Evolutionary conservation across 2,888 invertebrate species (phyloP), one percentile per base, ranked within the genome.

Genomic region (Alloplasta piceator): DNA sequence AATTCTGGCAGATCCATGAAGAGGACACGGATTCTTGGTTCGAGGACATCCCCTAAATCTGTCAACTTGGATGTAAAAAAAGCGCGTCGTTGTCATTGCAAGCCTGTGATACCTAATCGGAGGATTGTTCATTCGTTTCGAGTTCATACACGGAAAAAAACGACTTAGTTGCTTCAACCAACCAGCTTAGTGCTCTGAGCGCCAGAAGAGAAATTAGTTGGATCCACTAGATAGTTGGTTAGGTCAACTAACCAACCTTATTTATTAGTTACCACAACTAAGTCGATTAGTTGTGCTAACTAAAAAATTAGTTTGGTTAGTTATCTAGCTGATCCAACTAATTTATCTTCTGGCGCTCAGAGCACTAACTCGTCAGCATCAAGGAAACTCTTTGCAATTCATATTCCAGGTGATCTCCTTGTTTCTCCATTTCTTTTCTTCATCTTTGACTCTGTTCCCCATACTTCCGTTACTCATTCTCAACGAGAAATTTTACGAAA

Each of bases 401-500:
- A 52, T 76, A 52, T 61, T 76, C 41, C 55, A 61, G 68, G 36
- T 67, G 61, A 48, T 71, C 76, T 77, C 72, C 71, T 74, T 75
- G 61, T 81, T 77, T 26, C 66, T 63, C 14, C 10, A 16, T 9
- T 16, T 26, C 38, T 12, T 41, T 70, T 16, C 48, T 41, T 39
- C 61, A 26, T 36, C 5, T 9, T 46, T 16, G 64, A 63, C 68
- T 26, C 26, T 26, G 26, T 26, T 26, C 26, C 3, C 26, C 26
- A 26, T 26, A 52, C 26, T 67, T 56, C 67, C 70, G 76, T 85
- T 85, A 86, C 84, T 83, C 86, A 85, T 55, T 52, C 52, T 41
- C 52, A 38, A 41, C 43, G 36, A 14, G 55, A 41, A 74, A 79
- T 70, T 70, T 87, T 86, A 85, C 85, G 80, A 82, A 80, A 81